A percentile compares a stretch with the other conserved stretches of the same genome.
These are phyloP conservation scores for Drosophila ficusphila DNA, from an alignment of 1,140 invertebrate species.

Conservation along the genomic window DNA sequence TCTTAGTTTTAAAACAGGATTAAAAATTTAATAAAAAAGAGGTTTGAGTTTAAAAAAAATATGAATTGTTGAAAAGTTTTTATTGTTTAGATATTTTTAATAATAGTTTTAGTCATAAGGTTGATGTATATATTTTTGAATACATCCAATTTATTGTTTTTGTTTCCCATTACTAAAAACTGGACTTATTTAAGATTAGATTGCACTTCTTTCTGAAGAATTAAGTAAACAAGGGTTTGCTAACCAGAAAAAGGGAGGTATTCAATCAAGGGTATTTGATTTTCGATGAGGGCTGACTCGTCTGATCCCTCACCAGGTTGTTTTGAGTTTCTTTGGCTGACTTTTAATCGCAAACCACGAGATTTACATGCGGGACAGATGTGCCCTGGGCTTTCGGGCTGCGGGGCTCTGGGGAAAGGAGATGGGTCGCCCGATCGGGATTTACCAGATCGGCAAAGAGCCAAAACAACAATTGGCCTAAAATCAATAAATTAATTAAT, in stretches of 20 bases:
- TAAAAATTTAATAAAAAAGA: too few species aligned
- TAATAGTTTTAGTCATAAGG: too few species aligned
- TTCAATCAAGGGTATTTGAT: neutral
- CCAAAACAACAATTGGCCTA: slow-evolving; percentile 47
- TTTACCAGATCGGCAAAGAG: slow-evolving; percentile 50
- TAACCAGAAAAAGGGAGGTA: neutral
- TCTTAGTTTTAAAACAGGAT: too few species aligned
- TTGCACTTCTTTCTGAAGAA: too few species aligned
- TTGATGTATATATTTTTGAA: too few species aligned
- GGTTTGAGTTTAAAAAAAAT: too few species aligned
- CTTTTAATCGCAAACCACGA: slow-evolving; percentile 4
- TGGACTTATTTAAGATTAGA: too few species aligned
- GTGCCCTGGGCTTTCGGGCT: slow-evolving; percentile 20
- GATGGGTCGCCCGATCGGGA: slow-evolving; percentile 35
- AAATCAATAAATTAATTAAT: slow-evolving; percentile 66
- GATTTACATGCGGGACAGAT: slow-evolving; percentile 50
- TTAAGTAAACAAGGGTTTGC: neutral
- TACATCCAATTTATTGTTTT: too few species aligned
- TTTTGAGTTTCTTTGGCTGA: slow-evolving; percentile 20
- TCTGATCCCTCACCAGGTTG: neutral
- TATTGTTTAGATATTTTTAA: too few species aligned
- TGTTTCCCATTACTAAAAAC: too few species aligned
- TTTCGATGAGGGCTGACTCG: neutral
- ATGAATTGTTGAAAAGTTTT: too few species aligned
- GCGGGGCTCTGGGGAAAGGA: neutral